Evolutionary conservation across 2,113 vertebrate species (phyloP), one percentile per base, ranked within the genome.

Genomic region (Meles meles): DNA sequence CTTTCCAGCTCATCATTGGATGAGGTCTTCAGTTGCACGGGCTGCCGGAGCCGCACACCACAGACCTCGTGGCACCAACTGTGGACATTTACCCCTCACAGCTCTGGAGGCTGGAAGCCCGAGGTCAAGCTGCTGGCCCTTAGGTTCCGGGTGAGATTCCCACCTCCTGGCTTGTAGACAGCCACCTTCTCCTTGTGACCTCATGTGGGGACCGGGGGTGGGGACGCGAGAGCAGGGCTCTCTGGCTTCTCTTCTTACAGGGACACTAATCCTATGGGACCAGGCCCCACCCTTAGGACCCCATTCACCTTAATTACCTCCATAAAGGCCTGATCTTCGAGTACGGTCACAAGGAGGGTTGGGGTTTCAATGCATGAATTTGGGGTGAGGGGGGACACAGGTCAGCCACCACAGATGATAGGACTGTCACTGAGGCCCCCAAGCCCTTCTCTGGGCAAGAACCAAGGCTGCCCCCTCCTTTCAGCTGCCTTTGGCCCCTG

Each of bases 121-220:
- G 9, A 63, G 84, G 31, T 1, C 39, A 21, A 29, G 31, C 21
- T 27, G 17, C 39, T 7, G 27, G n/a, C 42, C 52, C 17, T 31
- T 4, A 5, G 14, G 21, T 21, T 27, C n/a, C 39, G 49, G 31
- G 6, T 2, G 14, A 74, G 37, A 17, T 9, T 9, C 55, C 11
- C 52, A 9, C 34, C 7, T 17, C 42, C 42, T 31, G 59, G 52
- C 85, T 72, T 52, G 12, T n/a, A 20, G 72, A 52, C 1, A 3
- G 42, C 52, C 2, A 1, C 29, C 59, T 72, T 57, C 49, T 74
- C 15, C 6, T 21, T 7, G 15, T 9, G 39, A 37, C 71, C 69
- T 31, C 47, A 15, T 29, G 0, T 15, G 1, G 5, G 20, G 63
- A 37, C 21, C 0, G 0, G 13, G 3, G n/a, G 14, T 25, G 11